Base-by-base conservation (phyloP, 2,113 vertebrate genomes). In the Salminus brasiliensis region DNA sequence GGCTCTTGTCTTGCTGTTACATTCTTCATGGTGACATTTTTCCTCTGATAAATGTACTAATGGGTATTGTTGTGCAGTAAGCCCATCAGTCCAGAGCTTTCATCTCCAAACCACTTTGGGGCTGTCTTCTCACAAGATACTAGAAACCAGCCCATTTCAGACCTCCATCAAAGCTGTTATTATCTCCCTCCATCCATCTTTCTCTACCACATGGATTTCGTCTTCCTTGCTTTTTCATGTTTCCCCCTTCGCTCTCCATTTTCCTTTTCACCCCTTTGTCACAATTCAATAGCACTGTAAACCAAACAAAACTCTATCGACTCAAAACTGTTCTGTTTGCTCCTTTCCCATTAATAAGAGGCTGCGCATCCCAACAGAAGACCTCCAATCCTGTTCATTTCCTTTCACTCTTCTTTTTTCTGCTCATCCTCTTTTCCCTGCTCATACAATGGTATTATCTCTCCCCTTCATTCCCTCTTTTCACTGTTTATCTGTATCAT, bases 161-260 rank as follows among this genome's bases (percentile, higher is more conserved):
- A 77, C 74, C 72, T 36, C 74, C 70, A 83, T 90, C 84, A 89
- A 90, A 88, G 76, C 39, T 69, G 32, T 52, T 73, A 82, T 85
- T 80, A 80, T 87, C 57, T 79, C 55, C 71, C 57, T 85, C 70
- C 34, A 36, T 83, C 62, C 15, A 47, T 78, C 74, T 52, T 76
- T 60, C 74, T 77, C 67, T 62, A 32, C 41, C 2, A 43, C 62
- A 4, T 75, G 43, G 30, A 36, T 36, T 79, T 74, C 30, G 47
- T 67, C 8, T 67, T 53, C 32, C 55, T 45, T 74, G 30, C 63
- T 63, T 63, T 74, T 74, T 78, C 53, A 62, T 69, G 41, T 43
- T 78, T 55, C 67, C 52, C 53, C 15, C 13, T n/a, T 32, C 11
- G 52, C 65, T 16, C 4, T 72, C 72, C 62, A 55, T 65, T 69